These are phyloP conservation scores for Enteromius viviparus DNA, from an alignment of 2,797 vertebrate genomes.

Conservation along the genomic window DNA sequence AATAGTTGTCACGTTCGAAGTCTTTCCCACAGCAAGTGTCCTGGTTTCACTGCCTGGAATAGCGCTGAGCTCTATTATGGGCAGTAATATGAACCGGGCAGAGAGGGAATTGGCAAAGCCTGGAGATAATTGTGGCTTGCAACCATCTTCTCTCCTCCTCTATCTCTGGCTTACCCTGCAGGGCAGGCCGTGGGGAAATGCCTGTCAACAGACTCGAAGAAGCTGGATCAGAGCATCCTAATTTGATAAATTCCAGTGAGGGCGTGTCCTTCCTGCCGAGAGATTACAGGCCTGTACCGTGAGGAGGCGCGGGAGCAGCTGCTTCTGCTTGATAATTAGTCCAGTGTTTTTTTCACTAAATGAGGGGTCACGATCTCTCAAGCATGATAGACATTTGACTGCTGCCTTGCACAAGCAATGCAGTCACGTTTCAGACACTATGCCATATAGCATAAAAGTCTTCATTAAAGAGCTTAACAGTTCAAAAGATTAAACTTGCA, in stretches of 20 bases:
- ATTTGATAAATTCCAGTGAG: conserved; percentile 65
- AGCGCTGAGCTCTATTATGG: conserved; percentile 74
- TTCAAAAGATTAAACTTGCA: not conserved
- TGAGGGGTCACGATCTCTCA: conserved; percentile 6
- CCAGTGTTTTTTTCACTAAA: conserved; percentile 1
- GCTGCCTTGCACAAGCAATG: not conserved
- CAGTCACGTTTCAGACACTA: not conserved
- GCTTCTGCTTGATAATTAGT: conserved; percentile 17
- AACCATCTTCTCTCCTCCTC: conserved; percentile 32
- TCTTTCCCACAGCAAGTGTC: conserved; percentile 79
- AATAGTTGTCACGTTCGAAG: conserved; percentile 54
- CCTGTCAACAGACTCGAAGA: conserved; percentile 33
- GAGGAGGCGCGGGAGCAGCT: conserved; percentile 7
- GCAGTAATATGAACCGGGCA: conserved; percentile 76
- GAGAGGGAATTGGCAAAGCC: conserved; percentile 74
- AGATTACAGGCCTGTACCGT: conserved; percentile 57
- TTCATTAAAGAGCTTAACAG: not conserved
- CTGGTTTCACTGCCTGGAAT: conserved; percentile 81
- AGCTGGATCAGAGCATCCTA: conserved; percentile 60
- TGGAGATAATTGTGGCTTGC: conserved; percentile 71
- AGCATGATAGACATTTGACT: not conserved
- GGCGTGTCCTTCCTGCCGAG: conserved; percentile 9
- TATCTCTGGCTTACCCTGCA: conserved; percentile 14
- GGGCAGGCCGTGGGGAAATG: conserved; percentile 20
- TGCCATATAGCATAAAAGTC: not conserved